phyloP scores from a whole-genome alignment of 1,140 invertebrate genomes.

The Zophobas atratus region DNA sequence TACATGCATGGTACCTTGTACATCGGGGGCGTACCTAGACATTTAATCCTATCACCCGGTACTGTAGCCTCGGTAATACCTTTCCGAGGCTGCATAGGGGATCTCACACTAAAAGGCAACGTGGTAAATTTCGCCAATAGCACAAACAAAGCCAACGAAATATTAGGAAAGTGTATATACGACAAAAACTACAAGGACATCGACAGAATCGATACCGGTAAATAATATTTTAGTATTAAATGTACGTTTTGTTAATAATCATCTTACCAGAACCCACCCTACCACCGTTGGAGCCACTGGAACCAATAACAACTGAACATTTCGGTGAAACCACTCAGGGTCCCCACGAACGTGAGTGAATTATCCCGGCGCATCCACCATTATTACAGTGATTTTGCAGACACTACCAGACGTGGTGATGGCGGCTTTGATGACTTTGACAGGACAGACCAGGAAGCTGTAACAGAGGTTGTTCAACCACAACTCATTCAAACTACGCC shows the following conservation, averaged over 20 bases:
- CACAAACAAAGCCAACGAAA: constrained; percentile 75
- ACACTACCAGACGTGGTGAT: constrained; percentile 59
- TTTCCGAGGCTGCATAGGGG: constrained; percentile 90
- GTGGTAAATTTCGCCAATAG: constrained; percentile 88
- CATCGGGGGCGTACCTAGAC: constrained; percentile 86
- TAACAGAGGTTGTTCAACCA: constrained; percentile 23
- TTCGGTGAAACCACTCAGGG: neutral
- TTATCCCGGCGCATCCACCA: constrained; percentile 54
- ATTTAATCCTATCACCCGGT: constrained; percentile 67
- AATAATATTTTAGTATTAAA: constrained; percentile 25
- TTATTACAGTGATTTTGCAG: constrained; percentile 52
- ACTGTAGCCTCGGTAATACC: constrained; percentile 68
- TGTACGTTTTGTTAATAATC: too few species aligned
- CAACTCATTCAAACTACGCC: constrained; percentile 13
- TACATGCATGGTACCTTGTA: constrained; percentile 81
- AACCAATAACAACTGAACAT: neutral
- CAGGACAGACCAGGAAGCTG: neutral
- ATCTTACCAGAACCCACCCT: constrained; percentile 47
- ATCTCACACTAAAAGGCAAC: constrained; percentile 86
- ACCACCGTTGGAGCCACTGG: constrained; percentile 44
- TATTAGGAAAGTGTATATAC: constrained; percentile 76
- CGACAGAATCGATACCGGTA: constrained; percentile 59
- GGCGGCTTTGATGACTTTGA: constrained; percentile 52
- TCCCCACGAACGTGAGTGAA: neutral
- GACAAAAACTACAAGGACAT: constrained; percentile 58